Base-by-base conservation (phyloP, 2,888 invertebrate genomes). In the Limnephilus auricula region DNA sequence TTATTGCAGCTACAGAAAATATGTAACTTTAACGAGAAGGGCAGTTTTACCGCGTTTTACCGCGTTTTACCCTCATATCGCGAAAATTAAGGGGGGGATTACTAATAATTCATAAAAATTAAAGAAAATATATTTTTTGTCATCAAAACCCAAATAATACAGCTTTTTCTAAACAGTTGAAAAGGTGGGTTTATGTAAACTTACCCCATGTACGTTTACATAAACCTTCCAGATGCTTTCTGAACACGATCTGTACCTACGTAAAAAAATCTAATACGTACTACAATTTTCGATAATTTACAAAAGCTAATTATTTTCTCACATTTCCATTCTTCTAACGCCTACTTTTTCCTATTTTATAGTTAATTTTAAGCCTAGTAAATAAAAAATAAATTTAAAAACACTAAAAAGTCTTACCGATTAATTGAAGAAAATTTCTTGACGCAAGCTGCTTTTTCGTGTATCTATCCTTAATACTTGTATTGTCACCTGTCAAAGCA, bases 391-490 rank as follows among this genome's bases (percentile, higher is more conserved):
- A 15, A 45, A 15, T 9, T 15, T 45, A 45, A 15, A 1, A 15
- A 25, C n/a, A n/a, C n/a, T 50, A 65, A 82, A 37, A 34, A 25
- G 25, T 45, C 85, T 85, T 85, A 85, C 85, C 85, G 85, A 45
- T 30, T 45, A n/a, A 45, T 45, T 85, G 5, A 34, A n/a, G 4
- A 30, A 9, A 12, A 85, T 45, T 13, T 85, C 40, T 30, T 30
- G 30, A 85, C 34, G 37, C 34, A 10, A 15, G 32, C 25, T 18
- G 82, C 18, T 85, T 85, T 30, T 37, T 34, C 85, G 85, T 37
- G 40, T 85, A 37, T 40, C 30, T 86, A 86, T 65, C 86, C 86
- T 86, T 86, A 65, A 86, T 32, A 86, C 50, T 65, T 86, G 45
- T 65, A 32, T 30, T 65, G 65, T 86, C 86, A 86, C 86, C 65